Percentiles rank a stretch among this genome's conserved stretches.
phyloP scores from a whole-genome alignment of 2,888 invertebrate species.

The Metallyticus violacea region DNA sequence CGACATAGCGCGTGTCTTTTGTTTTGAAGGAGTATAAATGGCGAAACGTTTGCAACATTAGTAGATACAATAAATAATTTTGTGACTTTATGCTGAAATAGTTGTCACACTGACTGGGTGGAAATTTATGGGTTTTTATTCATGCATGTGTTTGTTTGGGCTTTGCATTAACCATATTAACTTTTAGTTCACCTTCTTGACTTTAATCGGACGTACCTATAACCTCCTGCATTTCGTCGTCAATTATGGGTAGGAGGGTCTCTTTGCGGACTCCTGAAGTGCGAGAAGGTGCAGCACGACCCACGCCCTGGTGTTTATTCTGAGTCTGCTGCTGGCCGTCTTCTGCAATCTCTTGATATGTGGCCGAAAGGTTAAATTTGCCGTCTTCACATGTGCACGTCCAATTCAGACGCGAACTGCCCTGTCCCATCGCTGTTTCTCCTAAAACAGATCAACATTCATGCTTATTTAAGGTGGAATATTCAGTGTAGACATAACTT shows the following conservation, averaged over 20 bases:
- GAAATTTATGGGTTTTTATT: too few species aligned
- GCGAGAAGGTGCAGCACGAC: neutral
- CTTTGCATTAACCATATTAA: too few species aligned
- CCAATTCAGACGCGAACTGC: constrained; percentile 4
- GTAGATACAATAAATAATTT: too few species aligned
- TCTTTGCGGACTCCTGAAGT: neutral
- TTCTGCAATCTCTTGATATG: neutral
- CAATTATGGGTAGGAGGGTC: constrained; percentile 21
- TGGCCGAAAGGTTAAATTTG: constrained; percentile 10
- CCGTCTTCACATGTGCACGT: constrained; percentile 7
- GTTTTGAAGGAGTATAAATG: too few species aligned
- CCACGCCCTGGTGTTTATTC: neutral
- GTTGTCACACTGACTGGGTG: too few species aligned
- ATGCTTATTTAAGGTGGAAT: too few species aligned
- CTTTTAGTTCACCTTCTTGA: too few species aligned
- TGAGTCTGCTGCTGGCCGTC: neutral
- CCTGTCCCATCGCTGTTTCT: neutral
- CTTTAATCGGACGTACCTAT: neutral
- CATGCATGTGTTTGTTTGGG: too few species aligned
- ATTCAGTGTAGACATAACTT: too few species aligned
- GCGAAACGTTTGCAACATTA: too few species aligned
- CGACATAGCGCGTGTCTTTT: too few species aligned
- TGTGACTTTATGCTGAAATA: too few species aligned
- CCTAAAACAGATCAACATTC: neutral
- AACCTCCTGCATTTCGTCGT: neutral